A percentile compares a stretch with the other conserved stretches of the same genome.
These are phyloP conservation scores for Halocynthia roretzi DNA, from an alignment of 23 tunicate genomes.

Conservation along the genomic window DNA sequence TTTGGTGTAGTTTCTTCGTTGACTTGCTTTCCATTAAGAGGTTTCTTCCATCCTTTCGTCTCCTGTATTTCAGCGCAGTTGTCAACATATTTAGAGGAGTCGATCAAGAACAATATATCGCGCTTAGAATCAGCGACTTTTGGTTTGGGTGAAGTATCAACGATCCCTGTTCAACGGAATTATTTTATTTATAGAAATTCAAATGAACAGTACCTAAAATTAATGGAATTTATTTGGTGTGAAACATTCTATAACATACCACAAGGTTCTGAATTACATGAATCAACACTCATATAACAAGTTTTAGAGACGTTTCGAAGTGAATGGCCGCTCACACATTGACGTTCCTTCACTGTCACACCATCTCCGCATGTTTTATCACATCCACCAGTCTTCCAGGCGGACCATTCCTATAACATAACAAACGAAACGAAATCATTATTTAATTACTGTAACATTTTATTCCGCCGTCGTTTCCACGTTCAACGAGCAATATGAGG, in stretches of 20 bases:
- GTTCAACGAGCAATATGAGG: no score
- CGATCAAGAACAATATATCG: slow-evolving; percentile 70
- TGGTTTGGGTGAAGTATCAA: neutral
- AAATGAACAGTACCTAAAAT: no score
- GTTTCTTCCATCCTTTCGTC: slow-evolving; percentile 13
- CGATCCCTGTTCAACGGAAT: no score
- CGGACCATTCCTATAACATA: slow-evolving; percentile 5
- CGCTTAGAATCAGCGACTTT: slow-evolving; percentile 20
- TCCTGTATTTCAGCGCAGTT: slow-evolving; percentile 29
- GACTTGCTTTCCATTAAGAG: slow-evolving; percentile 20
- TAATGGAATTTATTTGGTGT: no score
- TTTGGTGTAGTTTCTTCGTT: slow-evolving; percentile 44
- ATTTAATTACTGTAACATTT: no score
- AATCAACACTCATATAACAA: no score
- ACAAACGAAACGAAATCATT: no score
- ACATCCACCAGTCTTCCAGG: neutral
- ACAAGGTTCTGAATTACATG: no score
- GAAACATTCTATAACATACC: no score
- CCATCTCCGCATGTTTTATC: slow-evolving; percentile 23
- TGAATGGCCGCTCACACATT: neutral
- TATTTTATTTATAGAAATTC: no score
- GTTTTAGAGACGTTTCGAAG: no score
- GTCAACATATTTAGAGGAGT: slow-evolving; percentile 69
- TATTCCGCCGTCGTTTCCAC: no score
- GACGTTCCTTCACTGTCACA: neutral